A percentile compares a stretch with the other conserved stretches of the same genome.
These are phyloP conservation scores for Watsonalla cultraria DNA, from an alignment of 2,888 invertebrate species.

Conservation along the genomic window DNA sequence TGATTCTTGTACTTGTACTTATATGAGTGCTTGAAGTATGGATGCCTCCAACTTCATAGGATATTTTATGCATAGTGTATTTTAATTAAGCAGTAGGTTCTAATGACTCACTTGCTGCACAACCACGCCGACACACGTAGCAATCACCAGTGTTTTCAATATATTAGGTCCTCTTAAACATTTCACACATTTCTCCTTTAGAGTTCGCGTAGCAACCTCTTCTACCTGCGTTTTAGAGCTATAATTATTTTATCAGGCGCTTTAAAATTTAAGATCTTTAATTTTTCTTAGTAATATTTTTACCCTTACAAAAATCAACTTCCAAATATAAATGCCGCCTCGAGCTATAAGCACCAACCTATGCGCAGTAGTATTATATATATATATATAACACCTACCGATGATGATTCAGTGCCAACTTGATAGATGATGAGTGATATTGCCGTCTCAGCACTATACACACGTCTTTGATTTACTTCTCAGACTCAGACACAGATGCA, in stretches of 20 bases:
- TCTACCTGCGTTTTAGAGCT: slow-evolving; percentile 5
- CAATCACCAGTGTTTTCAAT: slow-evolving; percentile 75
- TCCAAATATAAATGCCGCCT: neutral
- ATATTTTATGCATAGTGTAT: too few relatives aligned
- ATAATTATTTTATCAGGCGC: neutral
- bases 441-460: too few relatives aligned
- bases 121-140: slow-evolving; percentile 76
- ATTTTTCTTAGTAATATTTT: neutral
- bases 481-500: too few relatives aligned
- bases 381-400: too few relatives aligned
- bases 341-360: neutral
- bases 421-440: too few relatives aligned
- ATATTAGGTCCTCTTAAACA: slow-evolving; percentile 76
- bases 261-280: neutral
- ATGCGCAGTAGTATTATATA: too few relatives aligned
- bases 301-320: too few relatives aligned
- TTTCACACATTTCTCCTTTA: slow-evolving; percentile 51
- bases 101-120: slow-evolving; percentile 76
- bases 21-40: neutral
- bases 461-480: too few relatives aligned
- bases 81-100: too few relatives aligned
- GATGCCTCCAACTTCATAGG: neutral
- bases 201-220: slow-evolving; percentile 23
- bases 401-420: too few relatives aligned
- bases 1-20: too few relatives aligned